Evolutionary conservation across 2,797 vertebrate genomes (phyloP), one percentile per base, ranked within the genome.

Genomic region (Sebastiscus albofasciatus): DNA sequence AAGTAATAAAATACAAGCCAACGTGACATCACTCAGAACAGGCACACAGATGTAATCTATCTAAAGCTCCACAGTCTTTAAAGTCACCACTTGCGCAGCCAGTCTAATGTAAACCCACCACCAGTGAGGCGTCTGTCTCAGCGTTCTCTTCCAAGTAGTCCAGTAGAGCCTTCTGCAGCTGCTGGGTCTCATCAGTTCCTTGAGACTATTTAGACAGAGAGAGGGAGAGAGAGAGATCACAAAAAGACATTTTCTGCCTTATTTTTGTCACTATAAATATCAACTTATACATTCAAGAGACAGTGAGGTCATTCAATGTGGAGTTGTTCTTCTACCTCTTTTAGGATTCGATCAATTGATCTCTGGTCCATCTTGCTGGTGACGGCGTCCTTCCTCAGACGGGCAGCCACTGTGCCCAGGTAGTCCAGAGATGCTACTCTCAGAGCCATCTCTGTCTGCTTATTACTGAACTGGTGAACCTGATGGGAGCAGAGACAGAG

Each of bases 401-500:
- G 96, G 61, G 98, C 97, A 5, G 98, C 98, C 75, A 99, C 98
- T 29, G 98, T 99, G 89, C 98, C 98, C 89, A 99, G 95, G 88
- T 99, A 99, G 93, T 99, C 98, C 78, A 99, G 95, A 4, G 98
- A 99, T 8, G 98, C 98, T 79, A 99, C 98, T 92, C 98, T 96
- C 89, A 99, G 95, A 76, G 98, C 97, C 98, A 99, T 99, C 90
- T 99, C 98, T 54, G 98, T 99, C 85, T 98, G 98, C 93, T 99
- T 99, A 84, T 99, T 99, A 95, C 98, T 99, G 91, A 99, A 99
- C 59, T 99, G 98, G 91, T 99, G 98, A 73, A 99, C 98, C 98
- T 99, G 93, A 86, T 59, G 2, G 42, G 27, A 77, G 42, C 6
- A 82, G 68, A 74, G 52, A 34, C 33, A 70, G 13, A 81, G 2